A percentile compares a stretch with the other conserved stretches of the same genome.
Conservation (phyloP, 1,140 invertebrate species). For the Pseudoatta argentina region DNA sequence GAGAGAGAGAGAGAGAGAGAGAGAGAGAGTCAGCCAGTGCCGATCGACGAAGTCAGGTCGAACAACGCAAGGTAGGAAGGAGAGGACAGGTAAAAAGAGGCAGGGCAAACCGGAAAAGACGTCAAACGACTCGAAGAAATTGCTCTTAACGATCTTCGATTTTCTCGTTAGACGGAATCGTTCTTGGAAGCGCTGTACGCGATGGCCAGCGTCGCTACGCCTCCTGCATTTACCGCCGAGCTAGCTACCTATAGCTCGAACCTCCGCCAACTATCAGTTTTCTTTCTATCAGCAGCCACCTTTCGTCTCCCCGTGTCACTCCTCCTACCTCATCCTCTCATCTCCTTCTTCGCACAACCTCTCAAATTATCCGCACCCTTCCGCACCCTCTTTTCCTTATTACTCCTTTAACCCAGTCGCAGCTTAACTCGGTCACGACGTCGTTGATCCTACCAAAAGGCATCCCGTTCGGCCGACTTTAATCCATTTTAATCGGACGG, state of each 20-base stretch:
- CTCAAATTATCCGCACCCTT: conserved; percentile 31
- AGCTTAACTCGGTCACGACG: conserved; percentile 52
- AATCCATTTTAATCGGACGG: conserved; percentile 35
- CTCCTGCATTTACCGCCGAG: conserved; percentile 73
- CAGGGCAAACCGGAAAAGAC: conserved; percentile 72
- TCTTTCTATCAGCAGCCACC: conserved; percentile 54
- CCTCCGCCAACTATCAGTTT: conserved; percentile 55
- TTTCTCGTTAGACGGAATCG: conserved; percentile 82
- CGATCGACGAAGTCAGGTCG: conserved; percentile 40
- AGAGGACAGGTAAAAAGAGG: conserved; percentile 43
- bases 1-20: neutral
- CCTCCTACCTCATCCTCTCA: neutral
- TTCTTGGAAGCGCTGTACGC: conserved; percentile 74
- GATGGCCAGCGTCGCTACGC: conserved; percentile 63
- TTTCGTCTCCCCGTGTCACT: conserved; percentile 23
- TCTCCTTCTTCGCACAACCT: conserved; percentile 27
- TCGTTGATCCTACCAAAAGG: conserved; percentile 33
- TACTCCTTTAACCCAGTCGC: conserved; percentile 67
- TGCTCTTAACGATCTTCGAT: conserved; percentile 83
- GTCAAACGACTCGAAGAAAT: conserved; percentile 78
- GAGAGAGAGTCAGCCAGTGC: neutral
- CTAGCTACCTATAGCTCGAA: conserved; percentile 43
- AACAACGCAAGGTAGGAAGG: conserved; percentile 2
- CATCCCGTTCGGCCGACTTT: conserved; percentile 11
- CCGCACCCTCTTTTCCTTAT: neutral